These are phyloP conservation scores for Synchiropus splendidus DNA, from an alignment of 2,113 vertebrate species.

Conservation along the genomic window DNA sequence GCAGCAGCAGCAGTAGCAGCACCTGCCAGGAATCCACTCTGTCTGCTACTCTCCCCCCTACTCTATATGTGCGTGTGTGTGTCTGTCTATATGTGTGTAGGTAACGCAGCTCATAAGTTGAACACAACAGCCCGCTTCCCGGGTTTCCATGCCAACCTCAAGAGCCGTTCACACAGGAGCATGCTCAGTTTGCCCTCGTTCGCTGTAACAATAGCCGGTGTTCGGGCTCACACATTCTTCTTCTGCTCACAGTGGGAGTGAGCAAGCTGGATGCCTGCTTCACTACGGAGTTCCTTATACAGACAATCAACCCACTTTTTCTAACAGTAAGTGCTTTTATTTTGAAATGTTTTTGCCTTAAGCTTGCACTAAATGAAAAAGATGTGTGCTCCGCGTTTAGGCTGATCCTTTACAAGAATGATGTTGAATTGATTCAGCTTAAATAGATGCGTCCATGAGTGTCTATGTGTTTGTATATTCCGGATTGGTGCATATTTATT, in stretches of 20 bases:
- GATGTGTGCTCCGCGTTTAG: too few species aligned
- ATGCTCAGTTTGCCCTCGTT: slow-evolving; percentile 52
- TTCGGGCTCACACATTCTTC: slow-evolving; percentile 33
- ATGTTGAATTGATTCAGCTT: too few species aligned
- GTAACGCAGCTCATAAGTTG: slow-evolving; percentile 14
- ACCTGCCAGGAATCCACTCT: slow-evolving; percentile 13
- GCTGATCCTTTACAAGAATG: too few species aligned
- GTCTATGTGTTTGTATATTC: too few species aligned
- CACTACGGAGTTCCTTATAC: slow-evolving; percentile 16
- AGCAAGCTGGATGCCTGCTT: slow-evolving; percentile 44
- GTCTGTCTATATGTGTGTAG: slow-evolving; percentile 11
- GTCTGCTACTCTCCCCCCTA: slow-evolving; percentile 10
- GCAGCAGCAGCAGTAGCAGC: slow-evolving; percentile 22
- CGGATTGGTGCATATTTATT: slow-evolving; percentile 13
- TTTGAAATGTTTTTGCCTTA: neutral
- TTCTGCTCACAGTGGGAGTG: slow-evolving; percentile 44
- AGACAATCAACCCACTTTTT: slow-evolving; percentile 1
- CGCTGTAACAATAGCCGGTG: slow-evolving; percentile 55
- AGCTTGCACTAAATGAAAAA: too few species aligned
- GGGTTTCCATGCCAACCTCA: slow-evolving; percentile 50
- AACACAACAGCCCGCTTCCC: slow-evolving; percentile 33
- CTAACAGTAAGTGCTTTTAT: slow-evolving; percentile 41
- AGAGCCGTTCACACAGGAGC: slow-evolving; percentile 54
- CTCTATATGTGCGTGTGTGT: slow-evolving; percentile 12
- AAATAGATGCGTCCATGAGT: too few species aligned